Conservation (phyloP, 2,113 vertebrate species). For the Syngnathoides biaculeatus region DNA sequence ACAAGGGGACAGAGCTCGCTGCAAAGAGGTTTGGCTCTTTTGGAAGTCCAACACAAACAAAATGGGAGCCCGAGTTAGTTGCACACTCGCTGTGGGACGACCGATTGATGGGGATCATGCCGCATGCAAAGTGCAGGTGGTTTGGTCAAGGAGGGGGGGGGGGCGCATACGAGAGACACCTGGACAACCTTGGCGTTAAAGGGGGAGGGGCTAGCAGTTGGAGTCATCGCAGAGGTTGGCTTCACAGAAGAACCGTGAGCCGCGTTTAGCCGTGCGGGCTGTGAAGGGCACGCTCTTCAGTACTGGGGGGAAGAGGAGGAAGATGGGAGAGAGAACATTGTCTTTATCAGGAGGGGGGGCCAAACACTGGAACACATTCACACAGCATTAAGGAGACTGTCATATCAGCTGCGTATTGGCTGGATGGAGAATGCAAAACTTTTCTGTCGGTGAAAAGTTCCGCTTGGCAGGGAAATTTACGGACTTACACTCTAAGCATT, state of each 20-base stretch:
- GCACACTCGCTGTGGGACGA: conserved; percentile 15
- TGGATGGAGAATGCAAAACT: background rate
- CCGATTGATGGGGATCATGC: conserved; percentile 57
- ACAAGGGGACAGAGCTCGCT: conserved; percentile 19
- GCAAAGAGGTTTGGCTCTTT: conserved; percentile 68
- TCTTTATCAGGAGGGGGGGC: conserved; percentile 3
- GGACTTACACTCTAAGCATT: conserved; percentile 19
- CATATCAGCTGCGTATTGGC: background rate
- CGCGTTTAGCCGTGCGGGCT: conserved; percentile 94
- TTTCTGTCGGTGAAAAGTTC: background rate
- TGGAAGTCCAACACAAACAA: conserved; percentile 43
- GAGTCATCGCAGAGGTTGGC: conserved; percentile 92
- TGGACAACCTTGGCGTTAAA: conserved; percentile 75
- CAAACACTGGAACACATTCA: conserved; percentile 14
- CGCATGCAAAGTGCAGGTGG: conserved; percentile 57
- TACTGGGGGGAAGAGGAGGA: conserved; percentile 71
- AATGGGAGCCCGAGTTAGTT: conserved; percentile 56
- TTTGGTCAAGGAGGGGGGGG: conserved; percentile 32
- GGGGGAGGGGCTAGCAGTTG: conserved; percentile 86
- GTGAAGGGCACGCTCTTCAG: conserved; percentile 98
- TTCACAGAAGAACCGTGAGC: conserved; percentile 97
- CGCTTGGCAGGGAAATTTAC: background rate
- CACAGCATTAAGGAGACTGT: conserved; percentile 9
- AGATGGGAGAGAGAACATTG: conserved; percentile 70
- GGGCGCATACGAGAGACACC: conserved; percentile 59